A percentile compares a stretch with the other conserved stretches of the same genome.
Conservation (phyloP, 2,888 invertebrate genomes). For the Urechis unicinctus region DNA sequence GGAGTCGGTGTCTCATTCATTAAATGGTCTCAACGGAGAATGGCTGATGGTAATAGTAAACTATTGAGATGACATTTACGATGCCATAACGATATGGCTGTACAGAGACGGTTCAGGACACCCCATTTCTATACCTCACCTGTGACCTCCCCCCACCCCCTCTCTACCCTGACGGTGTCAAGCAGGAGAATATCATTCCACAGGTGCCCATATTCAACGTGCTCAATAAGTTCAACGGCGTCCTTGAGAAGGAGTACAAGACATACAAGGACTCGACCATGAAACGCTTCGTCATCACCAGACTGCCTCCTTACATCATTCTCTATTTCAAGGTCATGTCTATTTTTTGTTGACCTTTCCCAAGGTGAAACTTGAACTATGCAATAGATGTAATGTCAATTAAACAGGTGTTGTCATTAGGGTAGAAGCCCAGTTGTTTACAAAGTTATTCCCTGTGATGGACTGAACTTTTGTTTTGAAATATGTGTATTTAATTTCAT, state of each 20-base stretch:
- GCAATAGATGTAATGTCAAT: too few relatives aligned
- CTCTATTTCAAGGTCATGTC: slow-evolving; percentile 74
- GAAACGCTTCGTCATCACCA: slow-evolving; percentile 91
- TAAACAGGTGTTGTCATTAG: too few relatives aligned
- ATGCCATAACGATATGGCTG: neutral
- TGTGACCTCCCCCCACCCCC: slow-evolving; percentile 97
- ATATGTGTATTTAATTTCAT: slow-evolving; percentile 16
- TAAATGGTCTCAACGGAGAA: too few relatives aligned
- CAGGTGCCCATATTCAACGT: slow-evolving; percentile 89
- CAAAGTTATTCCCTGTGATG: too few relatives aligned
- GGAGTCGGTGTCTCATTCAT: too few relatives aligned
- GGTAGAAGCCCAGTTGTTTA: too few relatives aligned
- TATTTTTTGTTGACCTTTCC: too few relatives aligned
- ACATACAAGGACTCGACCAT: slow-evolving; percentile 98
- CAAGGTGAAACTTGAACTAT: too few relatives aligned
- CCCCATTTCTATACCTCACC: slow-evolving; percentile 91
- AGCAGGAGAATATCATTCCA: slow-evolving; percentile 93
- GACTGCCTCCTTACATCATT: slow-evolving; percentile 88
- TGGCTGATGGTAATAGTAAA: too few relatives aligned
- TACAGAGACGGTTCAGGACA: slow-evolving; percentile 64
- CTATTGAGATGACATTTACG: slow-evolving; percentile 1
- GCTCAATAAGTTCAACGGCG: slow-evolving; percentile 92
- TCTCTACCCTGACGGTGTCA: slow-evolving; percentile 87
- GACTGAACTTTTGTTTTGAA: neutral
- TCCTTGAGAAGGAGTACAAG: slow-evolving; percentile 94